Conservation (phyloP, 2,113 vertebrate species). For the Gymnogyps californianus region DNA sequence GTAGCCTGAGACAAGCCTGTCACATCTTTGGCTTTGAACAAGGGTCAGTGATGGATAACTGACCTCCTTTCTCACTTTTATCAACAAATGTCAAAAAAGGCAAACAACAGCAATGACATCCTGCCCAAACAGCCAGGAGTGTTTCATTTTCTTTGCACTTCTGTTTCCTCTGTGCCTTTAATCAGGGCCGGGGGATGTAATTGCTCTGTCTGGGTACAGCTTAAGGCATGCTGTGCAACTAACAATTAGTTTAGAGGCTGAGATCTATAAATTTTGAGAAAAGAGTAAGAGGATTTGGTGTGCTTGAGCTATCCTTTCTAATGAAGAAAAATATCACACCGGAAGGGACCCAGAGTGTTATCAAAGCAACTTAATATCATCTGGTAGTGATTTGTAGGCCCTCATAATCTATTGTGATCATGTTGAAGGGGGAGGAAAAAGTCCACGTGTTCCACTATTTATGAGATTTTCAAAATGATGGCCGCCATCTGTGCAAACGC, state of each 20-base stretch:
- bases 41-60: slow-evolving; percentile 55
- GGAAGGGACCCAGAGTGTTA: slow-evolving; percentile 81
- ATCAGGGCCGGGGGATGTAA: slow-evolving; percentile 85
- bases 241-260: slow-evolving; percentile 81
- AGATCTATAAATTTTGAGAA: slow-evolving; percentile 83
- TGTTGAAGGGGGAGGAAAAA: slow-evolving; percentile 54
- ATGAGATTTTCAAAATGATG: slow-evolving; percentile 79
- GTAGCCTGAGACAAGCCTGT: slow-evolving; percentile 19
- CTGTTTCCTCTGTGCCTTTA: slow-evolving; percentile 83
- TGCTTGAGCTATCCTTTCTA: slow-evolving; percentile 72
- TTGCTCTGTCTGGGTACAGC: slow-evolving; percentile 82
- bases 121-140: slow-evolving; percentile 79
- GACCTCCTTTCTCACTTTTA: slow-evolving; percentile 45
- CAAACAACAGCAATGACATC: slow-evolving; percentile 80
- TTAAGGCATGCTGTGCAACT: slow-evolving; percentile 77
- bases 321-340: slow-evolving; percentile 81
- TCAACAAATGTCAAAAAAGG: slow-evolving; percentile 58
- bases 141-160: slow-evolving; percentile 82
- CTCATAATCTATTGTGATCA: slow-evolving; percentile 80
- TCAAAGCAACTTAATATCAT: slow-evolving; percentile 85
- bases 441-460: slow-evolving; percentile 68
- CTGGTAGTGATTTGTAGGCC: slow-evolving; percentile 85
- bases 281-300: slow-evolving; percentile 77
- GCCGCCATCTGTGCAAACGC: slow-evolving; percentile 87
- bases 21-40: slow-evolving; percentile 44